Evolutionary conservation across 2,888 invertebrate species (phyloP).

Genomic region (Elmis aenea): DNA sequence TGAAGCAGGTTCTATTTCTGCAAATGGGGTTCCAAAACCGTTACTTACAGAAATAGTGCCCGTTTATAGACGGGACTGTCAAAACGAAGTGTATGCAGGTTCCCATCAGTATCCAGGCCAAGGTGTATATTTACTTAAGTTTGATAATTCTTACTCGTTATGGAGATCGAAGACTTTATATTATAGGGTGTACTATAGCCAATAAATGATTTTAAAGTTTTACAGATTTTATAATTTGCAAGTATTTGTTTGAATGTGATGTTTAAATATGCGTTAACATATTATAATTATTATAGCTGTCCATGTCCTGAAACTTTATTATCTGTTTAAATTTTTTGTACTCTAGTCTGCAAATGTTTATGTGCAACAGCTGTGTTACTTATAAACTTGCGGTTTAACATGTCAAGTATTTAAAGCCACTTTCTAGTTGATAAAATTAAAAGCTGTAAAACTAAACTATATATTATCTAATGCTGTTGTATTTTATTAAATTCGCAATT

Average conservation of each 20-base stretch:
- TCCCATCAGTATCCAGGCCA: slow-evolving; percentile 95
- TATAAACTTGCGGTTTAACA: no score
- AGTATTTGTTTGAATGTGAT: no score
- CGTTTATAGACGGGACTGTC: slow-evolving; percentile 93
- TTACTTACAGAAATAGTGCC: slow-evolving; percentile 84
- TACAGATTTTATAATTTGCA: neutral
- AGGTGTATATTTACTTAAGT: slow-evolving; percentile 96
- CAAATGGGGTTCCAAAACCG: slow-evolving; percentile 45
- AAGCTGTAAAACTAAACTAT: no score
- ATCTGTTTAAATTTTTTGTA: no score
- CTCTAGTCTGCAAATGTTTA: no score
- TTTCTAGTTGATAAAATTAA: no score
- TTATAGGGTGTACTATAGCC: slow-evolving; percentile 96
- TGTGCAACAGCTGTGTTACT: no score
- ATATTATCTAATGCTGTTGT: neutral
- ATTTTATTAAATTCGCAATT: neutral
- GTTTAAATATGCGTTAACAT: neutral
- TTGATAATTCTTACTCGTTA: slow-evolving; percentile 98
- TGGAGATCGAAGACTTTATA: slow-evolving; percentile 99
- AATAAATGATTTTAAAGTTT: slow-evolving; percentile 37
- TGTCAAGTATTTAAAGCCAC: no score
- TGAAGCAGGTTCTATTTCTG: slow-evolving; percentile 51
- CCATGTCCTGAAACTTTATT: no score
- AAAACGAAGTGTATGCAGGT: slow-evolving; percentile 96
- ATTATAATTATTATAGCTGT: neutral